These are phyloP conservation scores for Raja brachyura DNA, from an alignment of 2,113 vertebrate genomes.

Conservation along the genomic window DNA sequence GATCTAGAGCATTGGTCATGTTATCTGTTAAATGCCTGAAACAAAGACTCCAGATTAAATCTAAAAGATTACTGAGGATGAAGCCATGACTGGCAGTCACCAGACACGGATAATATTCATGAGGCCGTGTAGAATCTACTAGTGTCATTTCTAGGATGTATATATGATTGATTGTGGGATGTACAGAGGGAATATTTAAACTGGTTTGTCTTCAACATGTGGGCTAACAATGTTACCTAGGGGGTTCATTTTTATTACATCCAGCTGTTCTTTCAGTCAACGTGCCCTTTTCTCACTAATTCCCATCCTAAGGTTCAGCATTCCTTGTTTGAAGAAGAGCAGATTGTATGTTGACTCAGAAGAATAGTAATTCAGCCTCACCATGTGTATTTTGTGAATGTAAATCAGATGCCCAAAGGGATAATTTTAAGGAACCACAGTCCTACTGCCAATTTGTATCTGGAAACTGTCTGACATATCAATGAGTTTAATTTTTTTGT, in stretches of 20 bases:
- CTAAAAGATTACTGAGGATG: not conserved
- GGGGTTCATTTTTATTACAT: conserved; percentile 23
- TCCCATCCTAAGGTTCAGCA: not conserved
- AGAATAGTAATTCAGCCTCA: not conserved
- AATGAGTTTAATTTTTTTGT: not conserved
- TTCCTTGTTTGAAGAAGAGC: not conserved
- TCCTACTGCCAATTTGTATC: not conserved
- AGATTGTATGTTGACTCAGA: not conserved
- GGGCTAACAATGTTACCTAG: not conserved
- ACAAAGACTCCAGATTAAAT: not conserved
- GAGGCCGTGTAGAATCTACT: conserved; percentile 3
- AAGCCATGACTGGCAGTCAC: not conserved
- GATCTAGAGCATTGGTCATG: not conserved
- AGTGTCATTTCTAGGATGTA: not conserved
- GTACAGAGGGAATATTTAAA: conserved; percentile 4
- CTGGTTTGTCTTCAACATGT: conserved; percentile 14
- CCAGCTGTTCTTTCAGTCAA: conserved; percentile 1
- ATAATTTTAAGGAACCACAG: not conserved
- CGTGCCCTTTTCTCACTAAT: conserved; percentile 25
- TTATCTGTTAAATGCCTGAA: not conserved
- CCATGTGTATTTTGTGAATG: not conserved
- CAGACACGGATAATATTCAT: not conserved
- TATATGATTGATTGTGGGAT: conserved; percentile 13
- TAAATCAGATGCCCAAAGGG: not conserved
- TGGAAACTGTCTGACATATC: not conserved